A percentile compares a stretch with the other conserved stretches of the same genome.
phyloP scores from a whole-genome alignment of 2,888 invertebrate species.

The Drosophila emarginata region DNA sequence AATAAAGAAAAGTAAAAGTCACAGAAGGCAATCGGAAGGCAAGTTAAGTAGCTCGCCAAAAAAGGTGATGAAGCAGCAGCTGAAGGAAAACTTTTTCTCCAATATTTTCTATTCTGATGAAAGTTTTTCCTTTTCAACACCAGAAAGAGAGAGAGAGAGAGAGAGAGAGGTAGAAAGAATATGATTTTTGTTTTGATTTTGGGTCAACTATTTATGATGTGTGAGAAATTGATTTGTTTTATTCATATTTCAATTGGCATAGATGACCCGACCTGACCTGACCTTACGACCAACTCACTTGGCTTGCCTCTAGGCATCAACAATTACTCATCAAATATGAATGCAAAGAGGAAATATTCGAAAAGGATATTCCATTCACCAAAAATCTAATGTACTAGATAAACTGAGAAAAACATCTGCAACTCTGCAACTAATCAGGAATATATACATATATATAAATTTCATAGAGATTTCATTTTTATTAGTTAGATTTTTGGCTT shows the following conservation, averaged over 20 bases:
- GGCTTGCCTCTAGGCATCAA: conserved; percentile 17
- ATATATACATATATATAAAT: no score
- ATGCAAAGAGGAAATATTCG: background rate
- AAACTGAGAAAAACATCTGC: background rate
- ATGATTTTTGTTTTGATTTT: conserved; percentile 3
- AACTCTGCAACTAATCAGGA: no score
- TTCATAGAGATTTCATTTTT: no score
- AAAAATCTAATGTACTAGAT: background rate
- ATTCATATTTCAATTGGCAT: background rate
- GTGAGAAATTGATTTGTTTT: conserved; percentile 18
- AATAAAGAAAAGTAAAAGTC: conserved; percentile 6
- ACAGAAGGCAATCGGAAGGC: conserved; percentile 16
- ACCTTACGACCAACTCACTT: background rate
- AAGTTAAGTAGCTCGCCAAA: conserved; percentile 28
- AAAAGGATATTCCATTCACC: no score
- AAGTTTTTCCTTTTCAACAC: background rate
- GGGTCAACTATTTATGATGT: conserved; percentile 2
- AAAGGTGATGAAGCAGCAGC: conserved; percentile 35
- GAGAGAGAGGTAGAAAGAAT: background rate
- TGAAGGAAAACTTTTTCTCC: background rate
- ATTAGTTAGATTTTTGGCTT: background rate
- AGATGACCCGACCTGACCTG: background rate
- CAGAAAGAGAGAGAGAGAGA: no score
- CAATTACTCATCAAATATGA: conserved; percentile 32
- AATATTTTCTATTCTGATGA: background rate